Conservation (phyloP, 2,113 vertebrate genomes). For the Tupaia tana region DNA sequence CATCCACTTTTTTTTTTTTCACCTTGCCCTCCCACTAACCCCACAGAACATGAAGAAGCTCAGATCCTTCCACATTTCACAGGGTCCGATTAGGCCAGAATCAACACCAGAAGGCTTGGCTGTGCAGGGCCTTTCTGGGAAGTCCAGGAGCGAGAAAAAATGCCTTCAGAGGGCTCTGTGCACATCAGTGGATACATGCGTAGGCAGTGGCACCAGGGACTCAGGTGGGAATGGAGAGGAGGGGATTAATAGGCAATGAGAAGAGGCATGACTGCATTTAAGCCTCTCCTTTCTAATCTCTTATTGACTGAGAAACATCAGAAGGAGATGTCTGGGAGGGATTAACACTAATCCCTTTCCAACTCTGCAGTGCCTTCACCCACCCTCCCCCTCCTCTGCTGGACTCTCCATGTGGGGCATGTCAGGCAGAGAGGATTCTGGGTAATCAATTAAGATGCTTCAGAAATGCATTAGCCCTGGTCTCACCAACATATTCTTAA, state of each 20-base stretch:
- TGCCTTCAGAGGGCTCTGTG: background rate
- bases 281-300: constrained; percentile 83
- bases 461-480: constrained; percentile 77
- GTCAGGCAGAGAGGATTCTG: constrained; percentile 71
- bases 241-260: constrained; percentile 78
- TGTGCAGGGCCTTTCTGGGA: background rate
- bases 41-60: background rate
- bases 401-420: constrained; percentile 6
- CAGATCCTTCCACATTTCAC: background rate
- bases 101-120: background rate
- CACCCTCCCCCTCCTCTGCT: constrained; percentile 3
- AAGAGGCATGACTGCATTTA: constrained; percentile 67
- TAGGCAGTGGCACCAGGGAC: constrained; percentile 45
- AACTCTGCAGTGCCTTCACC: constrained; percentile 67
- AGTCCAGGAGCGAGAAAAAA: background rate
- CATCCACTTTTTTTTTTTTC: background rate
- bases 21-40: background rate
- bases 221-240: constrained; percentile 78
- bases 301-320: constrained; percentile 84
- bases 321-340: constrained; percentile 75
- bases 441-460: constrained; percentile 81
- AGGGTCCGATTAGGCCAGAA: background rate
- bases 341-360: constrained; percentile 85
- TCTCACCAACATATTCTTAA: constrained; percentile 78
- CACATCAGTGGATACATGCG: background rate